Conservation (phyloP, 2,113 vertebrate species). For the Crotalus helleri region DNA sequence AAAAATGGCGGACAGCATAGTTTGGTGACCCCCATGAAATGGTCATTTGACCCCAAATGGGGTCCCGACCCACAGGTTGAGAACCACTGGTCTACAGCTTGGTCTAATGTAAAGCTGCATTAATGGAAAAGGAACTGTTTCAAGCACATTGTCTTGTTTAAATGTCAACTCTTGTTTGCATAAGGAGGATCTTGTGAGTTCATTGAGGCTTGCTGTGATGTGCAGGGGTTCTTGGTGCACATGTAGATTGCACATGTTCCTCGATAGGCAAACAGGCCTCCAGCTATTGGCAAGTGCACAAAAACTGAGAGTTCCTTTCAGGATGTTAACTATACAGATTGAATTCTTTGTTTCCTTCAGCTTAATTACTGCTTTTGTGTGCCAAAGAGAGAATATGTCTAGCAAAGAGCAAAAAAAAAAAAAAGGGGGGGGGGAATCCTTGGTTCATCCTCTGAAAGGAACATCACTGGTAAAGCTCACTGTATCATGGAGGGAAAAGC, state of each 20-base stretch:
- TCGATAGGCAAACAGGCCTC: neutral
- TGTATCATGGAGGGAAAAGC: neutral
- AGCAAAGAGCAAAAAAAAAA: neutral
- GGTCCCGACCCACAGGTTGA: no score
- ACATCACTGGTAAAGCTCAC: neutral
- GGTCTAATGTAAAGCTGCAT: neutral
- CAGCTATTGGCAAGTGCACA: neutral
- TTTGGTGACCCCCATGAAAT: no score
- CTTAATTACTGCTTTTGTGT: neutral
- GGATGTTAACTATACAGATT: neutral
- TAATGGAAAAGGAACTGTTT: neutral
- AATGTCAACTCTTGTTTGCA: constrained; percentile 16
- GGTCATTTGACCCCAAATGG: no score
- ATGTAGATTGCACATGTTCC: neutral
- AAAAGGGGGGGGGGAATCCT: rapidly evolving
- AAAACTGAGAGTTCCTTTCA: constrained; percentile 13
- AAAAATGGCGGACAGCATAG: no score
- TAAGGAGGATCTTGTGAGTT: neutral
- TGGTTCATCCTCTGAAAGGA: neutral
- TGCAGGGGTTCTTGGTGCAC: constrained; percentile 9
- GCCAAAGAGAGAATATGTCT: neutral
- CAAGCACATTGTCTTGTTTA: neutral
- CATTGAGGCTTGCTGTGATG: constrained; percentile 19
- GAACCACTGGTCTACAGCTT: neutral
- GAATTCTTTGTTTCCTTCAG: neutral